Conservation (phyloP, 2,113 vertebrate genomes). For the Chloroceryle aenea region DNA sequence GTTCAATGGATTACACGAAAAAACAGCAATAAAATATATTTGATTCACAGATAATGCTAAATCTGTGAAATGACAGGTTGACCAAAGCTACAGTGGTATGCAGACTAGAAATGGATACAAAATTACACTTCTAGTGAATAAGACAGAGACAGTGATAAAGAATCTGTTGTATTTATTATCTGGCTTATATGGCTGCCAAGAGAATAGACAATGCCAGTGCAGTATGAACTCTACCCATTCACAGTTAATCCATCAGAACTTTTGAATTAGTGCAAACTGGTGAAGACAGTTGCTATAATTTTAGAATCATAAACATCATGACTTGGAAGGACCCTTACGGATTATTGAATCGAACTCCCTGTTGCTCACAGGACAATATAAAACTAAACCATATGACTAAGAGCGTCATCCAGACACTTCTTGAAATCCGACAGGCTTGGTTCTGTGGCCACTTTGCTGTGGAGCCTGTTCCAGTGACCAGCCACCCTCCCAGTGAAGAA, state of each 20-base stretch:
- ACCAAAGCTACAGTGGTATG: background rate
- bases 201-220: background rate
- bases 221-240: background rate
- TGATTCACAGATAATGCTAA: background rate
- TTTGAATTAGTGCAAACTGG: background rate
- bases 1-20: background rate
- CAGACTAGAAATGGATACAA: background rate
- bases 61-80: background rate
- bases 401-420: rapidly evolving
- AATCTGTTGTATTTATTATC: background rate
- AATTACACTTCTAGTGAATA: background rate
- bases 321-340: background rate
- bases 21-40: background rate
- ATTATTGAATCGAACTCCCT: background rate
- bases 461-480: rapidly evolving
- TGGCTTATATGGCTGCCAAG: background rate
- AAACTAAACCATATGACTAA: background rate
- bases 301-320: background rate
- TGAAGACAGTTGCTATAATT: background rate
- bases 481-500: background rate
- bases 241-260: background rate
- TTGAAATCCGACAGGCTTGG: background rate
- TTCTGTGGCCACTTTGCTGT: background rate
- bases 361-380: background rate
- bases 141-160: background rate